Evolutionary conservation across 2,797 vertebrate genomes (phyloP).

Genomic region (Liparis tanakae): DNA sequence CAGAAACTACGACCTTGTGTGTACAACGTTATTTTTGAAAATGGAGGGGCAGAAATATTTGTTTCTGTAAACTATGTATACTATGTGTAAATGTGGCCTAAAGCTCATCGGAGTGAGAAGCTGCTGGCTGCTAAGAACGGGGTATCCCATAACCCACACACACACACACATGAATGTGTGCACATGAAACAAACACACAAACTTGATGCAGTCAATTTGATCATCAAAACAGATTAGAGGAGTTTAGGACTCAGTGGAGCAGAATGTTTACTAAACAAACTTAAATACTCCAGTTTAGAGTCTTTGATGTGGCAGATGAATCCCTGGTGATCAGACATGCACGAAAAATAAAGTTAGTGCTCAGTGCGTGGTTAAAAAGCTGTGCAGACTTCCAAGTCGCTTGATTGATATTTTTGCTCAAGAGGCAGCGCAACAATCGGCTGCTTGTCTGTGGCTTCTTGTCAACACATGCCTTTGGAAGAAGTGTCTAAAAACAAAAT

Average conservation of each 20-base stretch:
- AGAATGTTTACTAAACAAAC: conserved; percentile 62
- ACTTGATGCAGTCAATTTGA: conserved; percentile 46
- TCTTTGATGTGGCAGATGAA: conserved; percentile 54
- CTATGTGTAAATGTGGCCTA: too few relatives aligned
- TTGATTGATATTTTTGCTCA: conserved; percentile 51
- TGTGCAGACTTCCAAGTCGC: conserved; percentile 3
- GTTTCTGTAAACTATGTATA: too few relatives aligned
- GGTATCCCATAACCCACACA: conserved; percentile 26
- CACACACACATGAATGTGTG: conserved; percentile 19
- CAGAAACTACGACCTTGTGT: too few relatives aligned
- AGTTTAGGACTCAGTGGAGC: conserved; percentile 44
- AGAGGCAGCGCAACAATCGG: conserved; percentile 38
- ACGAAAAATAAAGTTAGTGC: conserved; percentile 29
- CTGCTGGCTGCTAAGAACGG: conserved; percentile 34
- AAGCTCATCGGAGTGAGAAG: conserved; percentile 28
- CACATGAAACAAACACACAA: conserved; percentile 28
- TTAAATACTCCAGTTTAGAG: conserved; percentile 37
- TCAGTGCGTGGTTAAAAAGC: conserved; percentile 30
- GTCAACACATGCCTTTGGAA: conserved; percentile 71
- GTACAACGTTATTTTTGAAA: too few relatives aligned
- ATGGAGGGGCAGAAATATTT: too few relatives aligned
- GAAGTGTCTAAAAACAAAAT: conserved; percentile 64
- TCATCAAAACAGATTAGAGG: conserved; percentile 62
- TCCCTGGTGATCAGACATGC: conserved; percentile 52
- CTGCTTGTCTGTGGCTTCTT: conserved; percentile 59